phyloP scores from a whole-genome alignment of 2,888 invertebrate genomes.

The Lithophane semibrunnea region DNA sequence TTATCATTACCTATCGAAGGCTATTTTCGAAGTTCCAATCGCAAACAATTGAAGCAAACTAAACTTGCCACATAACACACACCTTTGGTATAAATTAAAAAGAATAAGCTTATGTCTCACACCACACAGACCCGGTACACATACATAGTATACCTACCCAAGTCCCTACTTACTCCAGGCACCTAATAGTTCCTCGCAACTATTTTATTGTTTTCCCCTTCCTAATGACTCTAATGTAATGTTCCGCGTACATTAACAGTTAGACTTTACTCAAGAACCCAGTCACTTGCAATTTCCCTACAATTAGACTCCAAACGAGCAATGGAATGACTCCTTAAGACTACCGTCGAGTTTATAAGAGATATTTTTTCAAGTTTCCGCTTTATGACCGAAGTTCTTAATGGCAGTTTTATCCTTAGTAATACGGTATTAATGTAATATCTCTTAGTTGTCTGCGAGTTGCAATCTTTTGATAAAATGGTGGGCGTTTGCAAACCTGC shows the following conservation, averaged over 20 bases:
- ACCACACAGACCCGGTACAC: constrained; percentile 66
- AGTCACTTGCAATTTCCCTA: constrained; percentile 58
- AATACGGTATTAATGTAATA: constrained; percentile 60
- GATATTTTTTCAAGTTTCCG: constrained; percentile 51
- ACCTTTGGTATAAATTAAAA: not conserved
- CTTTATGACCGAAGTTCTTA: constrained; percentile 65
- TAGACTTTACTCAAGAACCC: constrained; percentile 26
- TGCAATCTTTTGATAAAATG: constrained; percentile 41
- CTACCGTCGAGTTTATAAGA: constrained; percentile 40
- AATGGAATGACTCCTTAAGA: constrained; percentile 45
- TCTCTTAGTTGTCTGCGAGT: constrained; percentile 34
- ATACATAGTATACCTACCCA: constrained; percentile 29
- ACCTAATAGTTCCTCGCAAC: constrained; percentile 63
- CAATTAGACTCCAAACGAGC: constrained; percentile 57
- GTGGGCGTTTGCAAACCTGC: not conserved
- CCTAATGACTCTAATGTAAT: constrained; percentile 60
- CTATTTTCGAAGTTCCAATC: not conserved
- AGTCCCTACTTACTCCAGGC: constrained; percentile 32
- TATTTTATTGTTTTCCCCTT: constrained; percentile 70
- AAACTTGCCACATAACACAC: not conserved
- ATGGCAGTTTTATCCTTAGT: constrained; percentile 62
- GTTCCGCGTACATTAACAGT: constrained; percentile 53
- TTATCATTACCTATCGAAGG: not conserved
- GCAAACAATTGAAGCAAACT: not conserved
- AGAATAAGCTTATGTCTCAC: constrained; percentile 26